Evolutionary conservation across 1,140 invertebrate species (phyloP).

Genomic region (Drosophila pruinosa): DNA sequence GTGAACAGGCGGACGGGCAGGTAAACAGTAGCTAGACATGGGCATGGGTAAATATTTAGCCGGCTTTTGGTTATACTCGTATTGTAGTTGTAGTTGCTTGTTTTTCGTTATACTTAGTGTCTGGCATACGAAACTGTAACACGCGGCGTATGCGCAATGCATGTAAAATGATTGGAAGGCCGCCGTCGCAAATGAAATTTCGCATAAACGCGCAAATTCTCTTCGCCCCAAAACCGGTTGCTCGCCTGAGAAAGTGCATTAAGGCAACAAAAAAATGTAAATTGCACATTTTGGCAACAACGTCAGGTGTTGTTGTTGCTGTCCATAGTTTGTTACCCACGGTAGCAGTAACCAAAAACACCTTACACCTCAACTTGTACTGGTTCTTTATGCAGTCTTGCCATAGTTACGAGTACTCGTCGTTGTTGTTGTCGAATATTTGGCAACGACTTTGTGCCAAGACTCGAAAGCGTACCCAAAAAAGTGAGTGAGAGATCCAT

Average conservation of each 20-base stretch:
- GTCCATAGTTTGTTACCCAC: conserved; percentile 1
- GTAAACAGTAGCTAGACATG: conserved; percentile 25
- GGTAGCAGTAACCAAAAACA: conserved; percentile 25
- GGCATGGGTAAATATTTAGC: conserved; percentile 24
- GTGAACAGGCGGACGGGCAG: not conserved
- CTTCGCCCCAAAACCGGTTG: conserved; percentile 37
- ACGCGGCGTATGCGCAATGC: conserved; percentile 74
- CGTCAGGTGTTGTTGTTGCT: not conserved
- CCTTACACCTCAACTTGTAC: conserved; percentile 53
- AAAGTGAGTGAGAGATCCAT: conserved; percentile 14
- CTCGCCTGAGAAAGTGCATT: conserved; percentile 70
- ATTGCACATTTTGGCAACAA: conserved; percentile 56
- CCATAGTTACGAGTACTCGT: conserved; percentile 44
- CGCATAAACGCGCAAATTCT: conserved; percentile 39
- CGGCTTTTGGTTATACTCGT: conserved; percentile 12
- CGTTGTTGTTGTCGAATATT: conserved; percentile 52
- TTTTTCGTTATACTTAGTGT: conserved; percentile 17
- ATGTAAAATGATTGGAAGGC: conserved; percentile 64
- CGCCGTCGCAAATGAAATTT: conserved; percentile 56
- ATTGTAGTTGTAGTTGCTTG: conserved; percentile 6
- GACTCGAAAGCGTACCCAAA: conserved; percentile 42
- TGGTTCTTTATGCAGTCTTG: conserved; percentile 63
- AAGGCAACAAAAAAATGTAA: conserved; percentile 69
- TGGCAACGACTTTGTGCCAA: conserved; percentile 59
- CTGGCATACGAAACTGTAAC: conserved; percentile 40